Base-by-base conservation (phyloP, 1,140 invertebrate species). In the Saccostrea cuccullata region DNA sequence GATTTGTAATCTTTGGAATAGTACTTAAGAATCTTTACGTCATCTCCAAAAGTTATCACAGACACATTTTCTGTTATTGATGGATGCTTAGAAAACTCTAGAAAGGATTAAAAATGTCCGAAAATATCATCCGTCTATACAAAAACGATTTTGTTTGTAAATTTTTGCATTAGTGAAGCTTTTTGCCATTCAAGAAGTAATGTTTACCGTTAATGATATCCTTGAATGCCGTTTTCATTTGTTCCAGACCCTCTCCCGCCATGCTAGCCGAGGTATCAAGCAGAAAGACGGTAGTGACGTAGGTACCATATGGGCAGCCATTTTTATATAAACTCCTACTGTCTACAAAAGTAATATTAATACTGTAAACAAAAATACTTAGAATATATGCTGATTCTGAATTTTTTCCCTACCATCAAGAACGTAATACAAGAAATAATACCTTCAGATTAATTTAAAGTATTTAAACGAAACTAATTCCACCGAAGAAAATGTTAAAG, bases 241-340 rank as follows among this genome's bases (percentile, higher is more conserved):
- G 70, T 70, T 85, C 85, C 86, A 55, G 73, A 60, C 60, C 82
- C 55, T 55, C 55, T 2, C 82, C 85, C 23, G 73, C 55, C 88
- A 89, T 89, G 55, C 88, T 89, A n/a, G 17, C 85, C 15, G 85
- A 89, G 2, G 85, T 86, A 73, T 86, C 88, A 17, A 86, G 30
- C 60, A 58, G 55, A 23, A 89, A 56, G 12, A 89, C 85, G 17
- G 88, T 84, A 9, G 82, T 58, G 23, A 89, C 77, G 30, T 85
- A 85, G 11, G 4, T 47, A 17, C 36, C 40, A 83, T 36, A 26
- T 26, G 26, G 0, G 13, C n/a, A 23, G 23, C 67, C 67, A 73
- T 73, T 6, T 30, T 73, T 23, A 4, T 30, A 23, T 13, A 73
- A 15, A 30, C 67, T 73, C 23, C 23, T 23, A 13, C 67, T 20